Evolutionary conservation across 2,113 vertebrate species (phyloP).

Genomic region (human (Homo sapiens)): GRCh38 chr17:36502501-36503000

Average conservation of each 20-base stretch:
- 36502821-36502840: not conserved
- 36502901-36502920: not conserved
- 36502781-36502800: not conserved
- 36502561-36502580: not conserved
- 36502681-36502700: not conserved
- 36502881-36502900: not conserved
- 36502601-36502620: not conserved
- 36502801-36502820: not conserved
- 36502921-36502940: not conserved
- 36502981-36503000: not conserved
- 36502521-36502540: not conserved
- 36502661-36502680: not conserved
- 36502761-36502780: not conserved
- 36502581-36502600: not conserved
- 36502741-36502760: not conserved
- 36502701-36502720: not conserved
- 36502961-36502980: not conserved
- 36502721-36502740: not conserved
- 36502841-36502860: not conserved
- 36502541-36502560: not conserved
- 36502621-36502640: not conserved
- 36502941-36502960: not conserved
- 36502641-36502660: not conserved
- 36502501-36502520: not conserved
- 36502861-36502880: not conserved